Percentiles rank a stretch among this genome's conserved stretches.
phyloP scores from a whole-genome alignment of 2,113 vertebrate genomes.

The Ciconia stormi region DNA sequence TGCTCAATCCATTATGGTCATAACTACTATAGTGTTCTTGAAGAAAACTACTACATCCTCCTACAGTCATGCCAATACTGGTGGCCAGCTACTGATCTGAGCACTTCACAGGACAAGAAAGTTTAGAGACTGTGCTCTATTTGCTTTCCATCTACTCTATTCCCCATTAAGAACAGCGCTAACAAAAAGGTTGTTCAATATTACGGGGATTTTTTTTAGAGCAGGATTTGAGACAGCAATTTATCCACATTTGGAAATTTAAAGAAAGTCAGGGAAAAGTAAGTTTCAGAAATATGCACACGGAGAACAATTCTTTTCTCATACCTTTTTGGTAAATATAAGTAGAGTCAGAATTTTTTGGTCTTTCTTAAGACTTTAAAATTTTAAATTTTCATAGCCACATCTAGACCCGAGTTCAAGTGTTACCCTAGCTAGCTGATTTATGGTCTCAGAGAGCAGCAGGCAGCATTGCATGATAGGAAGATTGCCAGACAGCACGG shows the following conservation, averaged over 20 bases:
- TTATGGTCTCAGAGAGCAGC: not conserved
- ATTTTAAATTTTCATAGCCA: not conserved
- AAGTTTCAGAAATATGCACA: not conserved
- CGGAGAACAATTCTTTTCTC: not conserved
- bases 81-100: not conserved
- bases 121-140: not conserved
- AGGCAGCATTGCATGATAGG: not conserved
- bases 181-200: not conserved
- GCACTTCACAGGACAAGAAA: not conserved
- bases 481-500: not conserved
- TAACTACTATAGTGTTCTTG: not conserved
- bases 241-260: not conserved
- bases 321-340: not conserved
- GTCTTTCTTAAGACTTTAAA: not conserved
- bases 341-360: not conserved
- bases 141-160: not conserved
- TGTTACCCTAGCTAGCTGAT: not conserved
- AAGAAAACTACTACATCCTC: not conserved
- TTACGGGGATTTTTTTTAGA: not conserved
- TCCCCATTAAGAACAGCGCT: not conserved
- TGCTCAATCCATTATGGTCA: not conserved
- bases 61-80: not conserved
- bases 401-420: not conserved
- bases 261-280: not conserved
- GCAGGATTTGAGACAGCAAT: not conserved